A percentile compares a stretch with the other conserved stretches of the same genome.
Evolutionary conservation across 2,113 vertebrate genomes (phyloP).

Genomic region (Cochlearius cochlearius): DNA sequence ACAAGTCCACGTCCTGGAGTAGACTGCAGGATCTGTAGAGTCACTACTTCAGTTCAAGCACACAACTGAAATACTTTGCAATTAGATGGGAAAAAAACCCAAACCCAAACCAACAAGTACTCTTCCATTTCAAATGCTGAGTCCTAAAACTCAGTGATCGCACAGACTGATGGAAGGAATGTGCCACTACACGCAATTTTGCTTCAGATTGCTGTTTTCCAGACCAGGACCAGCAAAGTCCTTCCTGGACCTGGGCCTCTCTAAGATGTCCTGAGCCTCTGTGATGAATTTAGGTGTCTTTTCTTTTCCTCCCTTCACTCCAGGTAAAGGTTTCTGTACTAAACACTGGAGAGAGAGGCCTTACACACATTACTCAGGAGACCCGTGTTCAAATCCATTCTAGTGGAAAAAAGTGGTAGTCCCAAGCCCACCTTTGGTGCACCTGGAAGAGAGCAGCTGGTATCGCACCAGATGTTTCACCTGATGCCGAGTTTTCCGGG

Average conservation of each 20-base stretch:
- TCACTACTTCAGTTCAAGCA: not conserved
- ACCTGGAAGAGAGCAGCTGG: not conserved
- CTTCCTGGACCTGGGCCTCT: not conserved
- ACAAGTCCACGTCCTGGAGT: not conserved
- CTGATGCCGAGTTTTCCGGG: not conserved
- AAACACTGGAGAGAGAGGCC: not conserved
- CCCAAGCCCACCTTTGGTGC: not conserved
- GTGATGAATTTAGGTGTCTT: not conserved
- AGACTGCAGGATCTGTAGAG: not conserved
- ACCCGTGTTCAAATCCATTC: not conserved
- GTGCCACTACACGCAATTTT: not conserved
- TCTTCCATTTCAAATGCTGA: not conserved
- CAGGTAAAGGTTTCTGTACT: not conserved
- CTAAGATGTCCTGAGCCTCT: not conserved
- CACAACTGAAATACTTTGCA: not conserved
- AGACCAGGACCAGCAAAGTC: not conserved
- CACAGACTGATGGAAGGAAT: not conserved
- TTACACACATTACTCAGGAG: not conserved
- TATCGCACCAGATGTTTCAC: not conserved
- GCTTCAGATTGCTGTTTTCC: not conserved
- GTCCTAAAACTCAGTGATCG: not conserved
- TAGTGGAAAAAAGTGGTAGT: not conserved
- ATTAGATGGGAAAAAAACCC: not conserved
- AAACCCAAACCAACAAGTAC: not conserved
- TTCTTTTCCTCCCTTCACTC: not conserved